Percentiles rank a stretch among this genome's conserved stretches.
Evolutionary conservation across 30 jellyfish, hydroid and myxozoan genomes (phyloP).

Genomic region (Turritopsis dohrnii): DNA sequence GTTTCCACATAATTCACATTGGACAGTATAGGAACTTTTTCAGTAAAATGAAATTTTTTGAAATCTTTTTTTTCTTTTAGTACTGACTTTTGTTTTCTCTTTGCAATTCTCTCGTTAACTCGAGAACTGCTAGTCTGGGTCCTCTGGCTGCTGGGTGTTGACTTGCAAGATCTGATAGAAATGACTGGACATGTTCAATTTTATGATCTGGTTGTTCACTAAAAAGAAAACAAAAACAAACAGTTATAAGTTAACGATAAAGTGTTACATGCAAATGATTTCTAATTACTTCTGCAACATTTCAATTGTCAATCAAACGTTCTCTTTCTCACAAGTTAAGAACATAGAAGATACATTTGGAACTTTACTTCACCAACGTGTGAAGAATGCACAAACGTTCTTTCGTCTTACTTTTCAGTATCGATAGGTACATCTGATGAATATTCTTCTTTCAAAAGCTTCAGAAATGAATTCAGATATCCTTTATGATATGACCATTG

Average conservation of each 20-base stretch:
- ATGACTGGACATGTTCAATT: slow-evolving; percentile 10
- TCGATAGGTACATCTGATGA: slow-evolving; percentile 28
- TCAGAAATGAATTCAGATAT: slow-evolving; percentile 42
- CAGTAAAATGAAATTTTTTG: neutral
- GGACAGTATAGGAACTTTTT: too few relatives aligned
- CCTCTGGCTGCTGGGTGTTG: slow-evolving; percentile 39
- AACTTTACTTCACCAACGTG: too few relatives aligned
- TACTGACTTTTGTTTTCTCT: slow-evolving; percentile 21
- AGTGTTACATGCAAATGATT: too few relatives aligned
- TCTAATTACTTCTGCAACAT: too few relatives aligned
- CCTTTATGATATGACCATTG: slow-evolving; percentile 73
- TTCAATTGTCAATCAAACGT: too few relatives aligned
- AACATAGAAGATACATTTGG: too few relatives aligned
- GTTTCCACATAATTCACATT: too few relatives aligned
- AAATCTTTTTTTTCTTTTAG: neutral
- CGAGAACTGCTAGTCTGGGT: slow-evolving; percentile 65
- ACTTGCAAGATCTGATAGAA: slow-evolving; percentile 27
- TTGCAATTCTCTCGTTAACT: slow-evolving; percentile 34
- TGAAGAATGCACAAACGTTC: too few relatives aligned
- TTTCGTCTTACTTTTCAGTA: slow-evolving; percentile 9
- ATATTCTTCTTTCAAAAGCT: slow-evolving; percentile 25
- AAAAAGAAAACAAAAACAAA: neutral
- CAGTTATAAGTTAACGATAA: neutral
- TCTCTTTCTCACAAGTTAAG: too few relatives aligned
- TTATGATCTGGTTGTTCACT: slow-evolving; percentile 33